Evolutionary conservation across 2,113 vertebrate genomes (phyloP).

Genomic region (Genyomyrus donnyi): DNA sequence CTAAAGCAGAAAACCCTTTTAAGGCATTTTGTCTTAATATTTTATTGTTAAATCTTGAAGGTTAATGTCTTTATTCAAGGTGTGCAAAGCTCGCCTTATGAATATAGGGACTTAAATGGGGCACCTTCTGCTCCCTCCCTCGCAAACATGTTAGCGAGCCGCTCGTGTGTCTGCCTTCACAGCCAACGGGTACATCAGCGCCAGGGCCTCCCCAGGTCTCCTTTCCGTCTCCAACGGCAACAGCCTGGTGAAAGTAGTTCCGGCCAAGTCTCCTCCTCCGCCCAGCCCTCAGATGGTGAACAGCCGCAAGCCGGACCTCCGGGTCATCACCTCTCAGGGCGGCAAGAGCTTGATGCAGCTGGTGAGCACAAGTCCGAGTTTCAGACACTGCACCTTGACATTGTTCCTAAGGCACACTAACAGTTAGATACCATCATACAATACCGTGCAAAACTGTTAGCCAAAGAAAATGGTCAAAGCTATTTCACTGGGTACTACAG

Average conservation of each 20-base stretch:
- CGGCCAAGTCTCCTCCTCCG: constrained; percentile 81
- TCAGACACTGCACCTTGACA: neutral
- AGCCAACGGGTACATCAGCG: constrained; percentile 94
- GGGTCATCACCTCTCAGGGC: constrained; percentile 93
- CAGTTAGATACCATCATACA: neutral
- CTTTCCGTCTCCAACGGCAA: constrained; percentile 89
- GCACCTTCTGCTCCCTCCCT: neutral
- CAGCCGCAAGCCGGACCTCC: constrained; percentile 89
- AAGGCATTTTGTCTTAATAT: neutral
- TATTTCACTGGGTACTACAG: neutral
- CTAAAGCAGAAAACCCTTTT: neutral
- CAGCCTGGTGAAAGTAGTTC: constrained; percentile 85
- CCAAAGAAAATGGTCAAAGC: neutral
- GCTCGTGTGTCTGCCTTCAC: constrained; percentile 33
- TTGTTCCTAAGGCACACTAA: neutral
- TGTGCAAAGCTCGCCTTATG: neutral
- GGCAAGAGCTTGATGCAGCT: constrained; percentile 92
- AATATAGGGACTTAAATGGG: neutral
- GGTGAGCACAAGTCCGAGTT: constrained; percentile 63
- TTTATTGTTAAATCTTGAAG: neutral
- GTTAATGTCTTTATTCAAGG: neutral
- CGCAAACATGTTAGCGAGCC: neutral
- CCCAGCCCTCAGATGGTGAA: constrained; percentile 69
- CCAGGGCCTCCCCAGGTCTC: constrained; percentile 87
- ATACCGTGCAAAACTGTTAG: neutral